A percentile compares a stretch with the other conserved stretches of the same genome.
These are phyloP conservation scores for Lamellibrachia columna DNA, from an alignment of 2,888 invertebrate genomes.

Conservation along the genomic window DNA sequence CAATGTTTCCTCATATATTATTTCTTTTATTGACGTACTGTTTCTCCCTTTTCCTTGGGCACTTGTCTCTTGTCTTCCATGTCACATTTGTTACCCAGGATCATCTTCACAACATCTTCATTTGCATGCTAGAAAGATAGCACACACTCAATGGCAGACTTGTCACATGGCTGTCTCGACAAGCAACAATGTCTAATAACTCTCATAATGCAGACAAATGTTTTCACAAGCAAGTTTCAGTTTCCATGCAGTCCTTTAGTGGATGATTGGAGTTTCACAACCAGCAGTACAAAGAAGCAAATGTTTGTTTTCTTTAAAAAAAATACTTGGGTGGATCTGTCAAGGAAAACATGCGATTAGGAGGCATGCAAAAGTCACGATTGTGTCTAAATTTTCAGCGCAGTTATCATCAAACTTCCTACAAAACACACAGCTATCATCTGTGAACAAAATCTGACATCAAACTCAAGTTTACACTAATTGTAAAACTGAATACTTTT, in stretches of 20 bases:
- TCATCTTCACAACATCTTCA: constrained; percentile 99
- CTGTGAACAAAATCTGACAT: not conserved
- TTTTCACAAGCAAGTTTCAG: not conserved
- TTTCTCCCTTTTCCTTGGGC: constrained; percentile 88
- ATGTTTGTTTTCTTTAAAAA: too few species aligned
- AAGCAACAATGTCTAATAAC: not conserved
- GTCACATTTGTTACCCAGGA: constrained; percentile 97
- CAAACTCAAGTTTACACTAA: not conserved
- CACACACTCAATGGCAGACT: not conserved
- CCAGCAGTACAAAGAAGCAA: too few species aligned
- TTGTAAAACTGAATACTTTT: not conserved
- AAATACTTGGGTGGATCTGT: too few species aligned
- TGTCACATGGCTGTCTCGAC: not conserved
- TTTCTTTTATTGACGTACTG: not conserved
- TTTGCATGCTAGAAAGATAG: constrained; percentile 83
- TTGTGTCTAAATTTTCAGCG: not conserved
- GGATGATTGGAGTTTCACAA: too few species aligned
- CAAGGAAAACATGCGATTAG: too few species aligned
- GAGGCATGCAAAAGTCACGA: too few species aligned
- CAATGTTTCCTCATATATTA: not conserved
- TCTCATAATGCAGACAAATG: not conserved
- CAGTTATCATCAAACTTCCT: not conserved
- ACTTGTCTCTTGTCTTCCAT: constrained; percentile 95
- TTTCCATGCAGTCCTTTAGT: not conserved
- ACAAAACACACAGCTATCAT: not conserved